Percentiles rank a stretch among this genome's conserved stretches.
Conservation (phyloP, 2,797 vertebrate genomes). For the Coregonus ussuriensis region DNA sequence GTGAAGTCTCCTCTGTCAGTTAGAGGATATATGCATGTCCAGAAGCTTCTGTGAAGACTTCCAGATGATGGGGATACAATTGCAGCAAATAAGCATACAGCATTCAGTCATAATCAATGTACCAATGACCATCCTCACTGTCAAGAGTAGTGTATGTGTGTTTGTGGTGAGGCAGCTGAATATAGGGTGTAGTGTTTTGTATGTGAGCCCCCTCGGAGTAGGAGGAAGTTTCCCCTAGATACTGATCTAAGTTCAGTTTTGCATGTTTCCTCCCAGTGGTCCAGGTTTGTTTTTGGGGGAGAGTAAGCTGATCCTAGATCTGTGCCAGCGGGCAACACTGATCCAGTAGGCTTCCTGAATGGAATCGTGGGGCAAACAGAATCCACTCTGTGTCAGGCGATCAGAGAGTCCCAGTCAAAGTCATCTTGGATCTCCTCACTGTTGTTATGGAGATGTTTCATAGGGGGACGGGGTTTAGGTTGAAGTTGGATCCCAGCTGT, state of each 20-base stretch:
- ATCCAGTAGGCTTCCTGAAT: neutral
- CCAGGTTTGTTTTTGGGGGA: neutral
- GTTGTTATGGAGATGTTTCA: slow-evolving; percentile 83
- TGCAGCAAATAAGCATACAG: slow-evolving; percentile 31
- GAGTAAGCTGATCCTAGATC: neutral
- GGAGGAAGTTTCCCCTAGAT: neutral
- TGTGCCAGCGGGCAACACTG: neutral
- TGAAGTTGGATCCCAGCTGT: slow-evolving; percentile 82
- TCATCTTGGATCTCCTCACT: slow-evolving; percentile 96
- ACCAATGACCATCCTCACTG: slow-evolving; percentile 21
- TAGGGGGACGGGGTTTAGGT: slow-evolving; percentile 73
- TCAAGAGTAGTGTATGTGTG: neutral
- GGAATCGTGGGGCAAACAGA: neutral
- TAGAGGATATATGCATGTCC: neutral
- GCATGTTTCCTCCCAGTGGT: neutral
- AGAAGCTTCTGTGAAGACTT: slow-evolving; percentile 20
- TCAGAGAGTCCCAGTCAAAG: slow-evolving; percentile 93
- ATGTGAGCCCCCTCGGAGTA: neutral
- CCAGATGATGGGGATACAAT: slow-evolving; percentile 12
- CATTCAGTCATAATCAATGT: slow-evolving; percentile 43
- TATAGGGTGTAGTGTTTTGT: slow-evolving; percentile 17
- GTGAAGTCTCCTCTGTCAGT: neutral
- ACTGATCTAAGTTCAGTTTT: neutral
- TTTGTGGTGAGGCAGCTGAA: slow-evolving; percentile 27
- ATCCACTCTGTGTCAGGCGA: slow-evolving; percentile 59